Evolutionary conservation across 2,113 vertebrate species (phyloP).

Genomic region (Puffinus mauretanicus): DNA sequence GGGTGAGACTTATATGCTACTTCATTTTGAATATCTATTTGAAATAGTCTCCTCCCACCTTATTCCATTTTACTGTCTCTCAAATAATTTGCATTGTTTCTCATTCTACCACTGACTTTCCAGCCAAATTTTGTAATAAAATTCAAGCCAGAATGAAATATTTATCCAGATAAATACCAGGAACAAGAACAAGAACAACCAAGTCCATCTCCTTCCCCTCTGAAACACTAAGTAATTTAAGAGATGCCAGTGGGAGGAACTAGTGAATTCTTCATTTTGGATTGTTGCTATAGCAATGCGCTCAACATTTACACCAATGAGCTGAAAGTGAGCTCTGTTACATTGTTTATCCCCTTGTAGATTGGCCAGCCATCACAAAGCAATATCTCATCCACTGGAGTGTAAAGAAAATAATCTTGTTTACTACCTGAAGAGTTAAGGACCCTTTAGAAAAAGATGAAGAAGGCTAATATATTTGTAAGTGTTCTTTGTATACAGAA

Average conservation of each 20-base stretch:
- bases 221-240: neutral
- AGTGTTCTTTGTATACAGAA: neutral
- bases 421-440: neutral
- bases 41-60: too few species aligned
- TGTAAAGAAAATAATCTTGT: neutral
- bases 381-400: neutral
- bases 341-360: neutral
- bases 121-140: too few species aligned
- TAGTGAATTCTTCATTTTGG: neutral
- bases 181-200: neutral
- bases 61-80: too few species aligned
- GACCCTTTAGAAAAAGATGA: neutral
- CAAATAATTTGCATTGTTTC: too few species aligned
- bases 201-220: neutral
- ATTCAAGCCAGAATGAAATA: too few species aligned
- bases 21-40: too few species aligned
- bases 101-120: too few species aligned
- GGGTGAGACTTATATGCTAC: too few species aligned
- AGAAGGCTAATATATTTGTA: neutral
- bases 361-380: neutral
- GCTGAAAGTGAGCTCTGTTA: neutral
- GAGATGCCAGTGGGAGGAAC: neutral
- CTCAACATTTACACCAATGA: neutral
- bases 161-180: too few species aligned
- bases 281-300: slow-evolving; percentile 26